Conservation (phyloP, 2,888 invertebrate genomes). For the Calliphora vomitoria region DNA sequence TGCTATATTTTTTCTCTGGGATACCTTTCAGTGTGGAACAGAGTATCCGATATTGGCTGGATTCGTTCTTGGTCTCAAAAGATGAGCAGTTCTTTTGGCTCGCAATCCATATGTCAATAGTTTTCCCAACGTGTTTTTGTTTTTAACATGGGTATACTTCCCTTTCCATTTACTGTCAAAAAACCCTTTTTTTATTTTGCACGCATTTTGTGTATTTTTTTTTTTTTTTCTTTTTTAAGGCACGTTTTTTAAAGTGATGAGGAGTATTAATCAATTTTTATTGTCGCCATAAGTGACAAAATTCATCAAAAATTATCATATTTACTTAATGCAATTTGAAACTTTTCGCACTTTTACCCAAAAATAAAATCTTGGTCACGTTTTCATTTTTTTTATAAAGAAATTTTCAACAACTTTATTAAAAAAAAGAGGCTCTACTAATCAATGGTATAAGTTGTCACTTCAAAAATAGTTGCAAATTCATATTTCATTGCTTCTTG, state of each 20-base stretch:
- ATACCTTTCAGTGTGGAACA: too few relatives aligned
- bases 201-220: slow-evolving; percentile 44
- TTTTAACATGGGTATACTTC: slow-evolving; percentile 3
- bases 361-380: slow-evolving; percentile 43
- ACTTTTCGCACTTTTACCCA: neutral
- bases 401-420: slow-evolving; percentile 11
- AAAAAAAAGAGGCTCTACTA: neutral
- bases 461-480: too few relatives aligned
- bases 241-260: slow-evolving; percentile 44
- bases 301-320: slow-evolving; percentile 29
- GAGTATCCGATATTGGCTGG: too few relatives aligned
- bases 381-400: slow-evolving; percentile 4
- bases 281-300: slow-evolving; percentile 24
- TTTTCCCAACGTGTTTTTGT: too few relatives aligned
- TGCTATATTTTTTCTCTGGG: too few relatives aligned
- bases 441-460: neutral
- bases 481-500: too few relatives aligned
- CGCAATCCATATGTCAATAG: too few relatives aligned
- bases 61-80: too few relatives aligned
- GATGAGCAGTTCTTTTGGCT: too few relatives aligned
- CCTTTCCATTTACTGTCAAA: neutral
- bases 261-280: slow-evolving; percentile 39
- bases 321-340: slow-evolving; percentile 41
- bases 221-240: neutral
- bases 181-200: slow-evolving; percentile 26